A percentile compares a stretch with the other conserved stretches of the same genome.
These are phyloP conservation scores for Dipodomys spectabilis DNA, from an alignment of 2,113 vertebrate genomes.

Conservation along the genomic window DNA sequence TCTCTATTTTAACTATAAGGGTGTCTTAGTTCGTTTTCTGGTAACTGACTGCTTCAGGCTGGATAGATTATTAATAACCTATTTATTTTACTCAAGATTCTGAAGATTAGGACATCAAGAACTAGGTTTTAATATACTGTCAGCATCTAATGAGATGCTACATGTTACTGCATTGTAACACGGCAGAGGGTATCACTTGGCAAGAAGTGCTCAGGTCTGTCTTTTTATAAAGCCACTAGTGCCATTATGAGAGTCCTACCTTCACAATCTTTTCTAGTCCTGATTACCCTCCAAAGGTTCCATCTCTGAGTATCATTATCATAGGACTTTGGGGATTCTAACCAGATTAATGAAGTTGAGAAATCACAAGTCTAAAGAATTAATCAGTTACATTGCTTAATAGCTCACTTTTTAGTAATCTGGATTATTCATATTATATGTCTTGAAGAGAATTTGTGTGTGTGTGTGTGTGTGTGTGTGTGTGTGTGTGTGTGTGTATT, in stretches of 20 bases:
- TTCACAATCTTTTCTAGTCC: background rate
- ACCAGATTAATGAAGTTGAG: background rate
- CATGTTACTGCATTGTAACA: background rate
- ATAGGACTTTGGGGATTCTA: background rate
- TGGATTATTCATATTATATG: conserved; percentile 14
- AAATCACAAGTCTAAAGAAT: background rate
- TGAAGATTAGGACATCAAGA: background rate
- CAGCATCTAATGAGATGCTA: background rate
- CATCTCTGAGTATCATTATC: background rate
- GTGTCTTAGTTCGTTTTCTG: background rate
- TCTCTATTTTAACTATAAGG: background rate
- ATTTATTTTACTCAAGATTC: background rate
- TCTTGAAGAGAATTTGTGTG: background rate
- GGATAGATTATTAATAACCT: background rate
- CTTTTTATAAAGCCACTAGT: background rate
- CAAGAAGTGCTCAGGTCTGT: background rate
- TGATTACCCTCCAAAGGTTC: background rate
- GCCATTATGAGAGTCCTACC: background rate
- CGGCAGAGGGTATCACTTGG: background rate
- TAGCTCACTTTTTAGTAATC: background rate
- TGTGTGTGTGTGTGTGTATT: too few species aligned
- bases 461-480: too few species aligned
- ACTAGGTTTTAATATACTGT: background rate
- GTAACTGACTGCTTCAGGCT: background rate
- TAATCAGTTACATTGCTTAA: conserved; percentile 14